Evolutionary conservation across 2,113 vertebrate genomes (phyloP).

Genomic region (Vicugna pacos): DNA sequence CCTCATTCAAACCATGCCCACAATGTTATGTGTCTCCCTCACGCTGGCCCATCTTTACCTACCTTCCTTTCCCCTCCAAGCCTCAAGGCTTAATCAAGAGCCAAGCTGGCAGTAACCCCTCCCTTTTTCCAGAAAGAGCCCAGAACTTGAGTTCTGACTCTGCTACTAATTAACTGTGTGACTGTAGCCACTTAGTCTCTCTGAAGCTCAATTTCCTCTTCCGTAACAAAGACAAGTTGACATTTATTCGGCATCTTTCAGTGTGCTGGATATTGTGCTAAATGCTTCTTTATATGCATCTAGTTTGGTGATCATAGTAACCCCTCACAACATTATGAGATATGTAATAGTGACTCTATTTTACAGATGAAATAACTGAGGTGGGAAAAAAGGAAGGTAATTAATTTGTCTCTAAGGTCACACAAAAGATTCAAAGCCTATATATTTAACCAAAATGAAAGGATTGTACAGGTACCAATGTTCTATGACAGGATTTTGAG

Average conservation of each 20-base stretch:
- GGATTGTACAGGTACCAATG: background rate
- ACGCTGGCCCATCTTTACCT: background rate
- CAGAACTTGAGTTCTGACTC: background rate
- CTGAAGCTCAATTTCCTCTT: background rate
- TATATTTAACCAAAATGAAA: background rate
- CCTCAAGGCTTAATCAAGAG: background rate
- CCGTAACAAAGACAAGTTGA: background rate
- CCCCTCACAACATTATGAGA: background rate
- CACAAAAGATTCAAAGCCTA: background rate
- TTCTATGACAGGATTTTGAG: background rate
- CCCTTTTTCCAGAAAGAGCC: background rate
- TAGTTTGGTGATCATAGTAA: background rate
- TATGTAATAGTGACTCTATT: background rate
- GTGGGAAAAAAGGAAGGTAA: rapidly evolving
- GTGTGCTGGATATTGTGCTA: background rate
- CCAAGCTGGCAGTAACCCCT: background rate
- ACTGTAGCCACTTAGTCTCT: background rate
- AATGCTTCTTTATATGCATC: background rate
- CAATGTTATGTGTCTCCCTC: background rate
- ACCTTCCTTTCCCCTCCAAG: background rate
- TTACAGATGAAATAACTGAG: background rate
- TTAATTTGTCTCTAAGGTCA: background rate
- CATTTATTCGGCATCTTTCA: background rate
- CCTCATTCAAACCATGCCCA: background rate
- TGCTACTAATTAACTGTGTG: background rate